Conservation (phyloP, 2,113 vertebrate genomes). For the Baryphthengus martii region DNA sequence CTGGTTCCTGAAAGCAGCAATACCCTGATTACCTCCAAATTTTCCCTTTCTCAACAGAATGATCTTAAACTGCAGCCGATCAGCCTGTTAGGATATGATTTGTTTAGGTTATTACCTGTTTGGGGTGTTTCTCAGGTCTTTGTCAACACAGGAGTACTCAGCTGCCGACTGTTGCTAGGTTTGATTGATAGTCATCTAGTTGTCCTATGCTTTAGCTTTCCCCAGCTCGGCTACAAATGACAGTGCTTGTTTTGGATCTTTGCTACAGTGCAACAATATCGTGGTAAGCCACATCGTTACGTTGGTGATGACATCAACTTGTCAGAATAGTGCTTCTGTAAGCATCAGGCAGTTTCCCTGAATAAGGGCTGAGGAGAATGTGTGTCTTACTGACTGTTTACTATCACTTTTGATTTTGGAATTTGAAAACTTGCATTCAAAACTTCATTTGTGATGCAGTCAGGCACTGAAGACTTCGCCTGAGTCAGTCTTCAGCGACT, state of each 20-base stretch:
- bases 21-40: neutral
- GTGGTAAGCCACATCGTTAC: neutral
- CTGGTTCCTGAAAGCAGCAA: neutral
- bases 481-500: neutral
- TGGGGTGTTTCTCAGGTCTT: neutral
- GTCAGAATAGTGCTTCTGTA: neutral
- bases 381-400: neutral
- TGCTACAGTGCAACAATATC: neutral
- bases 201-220: neutral
- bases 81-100: neutral
- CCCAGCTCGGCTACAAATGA: neutral
- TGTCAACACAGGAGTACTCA: neutral
- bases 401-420: neutral
- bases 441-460: neutral
- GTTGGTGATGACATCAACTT: neutral
- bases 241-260: neutral
- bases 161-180: neutral
- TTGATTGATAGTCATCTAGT: neutral
- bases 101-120: neutral
- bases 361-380: neutral
- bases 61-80: neutral
- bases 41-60: neutral
- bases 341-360: neutral
- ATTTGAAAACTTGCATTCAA: neutral
- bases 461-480: neutral